Percentiles rank a stretch among this genome's conserved stretches.
phyloP scores from a whole-genome alignment of 1,140 invertebrate genomes.

The Wasmannia auropunctata region DNA sequence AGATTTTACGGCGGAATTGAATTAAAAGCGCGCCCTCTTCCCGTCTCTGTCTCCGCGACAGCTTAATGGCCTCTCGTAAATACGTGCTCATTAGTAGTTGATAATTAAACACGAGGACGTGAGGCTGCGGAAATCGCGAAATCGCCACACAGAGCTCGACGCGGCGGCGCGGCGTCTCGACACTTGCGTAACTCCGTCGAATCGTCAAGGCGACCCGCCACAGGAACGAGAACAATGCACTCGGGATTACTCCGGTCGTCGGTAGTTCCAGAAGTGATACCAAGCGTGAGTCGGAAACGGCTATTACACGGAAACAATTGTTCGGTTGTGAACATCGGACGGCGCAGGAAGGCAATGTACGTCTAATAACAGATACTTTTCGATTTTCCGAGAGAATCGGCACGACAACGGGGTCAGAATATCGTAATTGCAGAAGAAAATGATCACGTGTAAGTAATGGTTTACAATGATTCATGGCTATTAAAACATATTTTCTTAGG shows the following conservation, averaged over 20 bases:
- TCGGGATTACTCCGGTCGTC: neutral
- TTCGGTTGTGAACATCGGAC: neutral
- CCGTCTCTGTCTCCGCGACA: neutral
- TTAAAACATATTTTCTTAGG: neutral
- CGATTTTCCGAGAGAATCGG: constrained; percentile 13
- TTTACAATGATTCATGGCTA: neutral
- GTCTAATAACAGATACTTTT: constrained; percentile 30
- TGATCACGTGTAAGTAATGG: neutral
- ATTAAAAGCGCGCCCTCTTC: neutral
- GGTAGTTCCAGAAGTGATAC: constrained; percentile 11
- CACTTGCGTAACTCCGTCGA: neutral
- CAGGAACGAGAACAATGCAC: constrained; percentile 4
- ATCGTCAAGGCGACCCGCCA: neutral
- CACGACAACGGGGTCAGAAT: neutral
- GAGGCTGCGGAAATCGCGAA: neutral
- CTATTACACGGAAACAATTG: constrained; percentile 34
- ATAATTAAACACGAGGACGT: constrained; percentile 15
- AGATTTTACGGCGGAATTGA: neutral
- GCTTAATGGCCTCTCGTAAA: constrained; percentile 11
- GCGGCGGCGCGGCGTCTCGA: neutral
- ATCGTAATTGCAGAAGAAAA: neutral
- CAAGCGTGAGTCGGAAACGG: constrained; percentile 36
- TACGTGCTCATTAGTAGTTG: constrained; percentile 19
- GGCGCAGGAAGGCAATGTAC: neutral
- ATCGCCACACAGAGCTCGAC: neutral